Percentiles rank a stretch among this genome's conserved stretches.
phyloP scores from a whole-genome alignment of 2,888 invertebrate genomes.

The Allophyes oxyacanthae region DNA sequence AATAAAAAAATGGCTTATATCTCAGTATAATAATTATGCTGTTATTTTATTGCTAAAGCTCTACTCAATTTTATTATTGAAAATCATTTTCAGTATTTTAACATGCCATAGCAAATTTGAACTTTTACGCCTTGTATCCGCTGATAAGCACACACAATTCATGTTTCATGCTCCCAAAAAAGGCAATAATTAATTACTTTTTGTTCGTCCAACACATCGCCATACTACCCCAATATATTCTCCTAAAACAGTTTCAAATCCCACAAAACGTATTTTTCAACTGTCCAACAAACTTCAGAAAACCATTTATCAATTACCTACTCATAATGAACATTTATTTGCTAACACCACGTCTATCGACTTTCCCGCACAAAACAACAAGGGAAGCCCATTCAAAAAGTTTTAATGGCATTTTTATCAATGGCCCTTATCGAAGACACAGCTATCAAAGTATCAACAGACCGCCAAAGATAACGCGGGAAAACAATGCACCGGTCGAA shows the following conservation, averaged over 20 bases:
- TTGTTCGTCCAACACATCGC: background rate
- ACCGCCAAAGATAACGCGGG: constrained; percentile 79
- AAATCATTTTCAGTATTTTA: too few species aligned
- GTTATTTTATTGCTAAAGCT: too few species aligned
- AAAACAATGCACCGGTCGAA: constrained; percentile 78
- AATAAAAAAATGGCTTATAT: too few species aligned
- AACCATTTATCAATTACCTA: constrained; percentile 47
- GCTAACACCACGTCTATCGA: constrained; percentile 14
- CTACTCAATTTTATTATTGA: too few species aligned
- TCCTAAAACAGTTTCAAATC: constrained; percentile 3
- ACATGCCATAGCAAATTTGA: too few species aligned
- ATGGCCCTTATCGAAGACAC: constrained; percentile 71
- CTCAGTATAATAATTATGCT: too few species aligned
- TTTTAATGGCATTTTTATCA: constrained; percentile 70
- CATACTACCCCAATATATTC: constrained; percentile 13
- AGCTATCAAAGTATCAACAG: constrained; percentile 74
- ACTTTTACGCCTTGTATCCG: too few species aligned
- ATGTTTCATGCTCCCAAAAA: too few species aligned
- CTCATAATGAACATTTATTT: constrained; percentile 44
- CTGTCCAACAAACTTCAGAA: constrained; percentile 28
- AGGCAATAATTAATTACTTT: constrained; percentile 3
- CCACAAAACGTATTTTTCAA: constrained; percentile 38
- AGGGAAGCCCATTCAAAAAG: constrained; percentile 52
- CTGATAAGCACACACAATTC: too few species aligned
- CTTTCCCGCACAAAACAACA: constrained; percentile 22